These are phyloP conservation scores for Pteropus alecto DNA, from an alignment of 2,113 vertebrate species.

Conservation along the genomic window DNA sequence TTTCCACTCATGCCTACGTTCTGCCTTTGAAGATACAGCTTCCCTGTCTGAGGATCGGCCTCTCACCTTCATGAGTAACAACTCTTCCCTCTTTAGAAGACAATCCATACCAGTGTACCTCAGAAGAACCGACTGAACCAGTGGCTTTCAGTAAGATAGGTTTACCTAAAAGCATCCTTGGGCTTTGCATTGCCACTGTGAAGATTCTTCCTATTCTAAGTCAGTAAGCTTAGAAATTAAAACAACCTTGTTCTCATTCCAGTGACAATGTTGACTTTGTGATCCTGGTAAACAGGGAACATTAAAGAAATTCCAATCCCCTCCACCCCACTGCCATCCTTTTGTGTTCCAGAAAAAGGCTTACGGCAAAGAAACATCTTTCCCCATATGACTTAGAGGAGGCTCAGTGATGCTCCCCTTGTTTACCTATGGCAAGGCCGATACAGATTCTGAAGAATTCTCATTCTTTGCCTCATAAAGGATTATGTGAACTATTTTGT, in stretches of 20 bases:
- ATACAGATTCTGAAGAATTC: neutral
- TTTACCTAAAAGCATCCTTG: neutral
- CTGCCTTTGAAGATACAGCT: neutral
- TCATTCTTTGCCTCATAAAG: neutral
- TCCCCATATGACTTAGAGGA: neutral
- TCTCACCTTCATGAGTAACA: neutral
- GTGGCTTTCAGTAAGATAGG: neutral
- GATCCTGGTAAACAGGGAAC: neutral
- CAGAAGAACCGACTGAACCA: neutral
- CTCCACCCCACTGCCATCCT: neutral
- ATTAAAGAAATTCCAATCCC: neutral
- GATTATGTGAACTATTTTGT: neutral
- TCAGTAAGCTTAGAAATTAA: neutral
- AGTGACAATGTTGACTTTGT: neutral
- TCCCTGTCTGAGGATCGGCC: neutral
- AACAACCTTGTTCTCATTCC: neutral
- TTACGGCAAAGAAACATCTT: neutral
- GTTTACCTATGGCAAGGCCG: neutral
- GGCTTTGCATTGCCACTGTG: neutral
- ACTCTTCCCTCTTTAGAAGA: neutral
- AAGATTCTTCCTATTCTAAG: neutral
- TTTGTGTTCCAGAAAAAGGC: neutral
- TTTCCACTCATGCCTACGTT: neutral
- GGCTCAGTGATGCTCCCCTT: neutral
- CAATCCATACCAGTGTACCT: neutral